phyloP scores from a whole-genome alignment of 2,113 vertebrate genomes.

The Tapirus terrestris region DNA sequence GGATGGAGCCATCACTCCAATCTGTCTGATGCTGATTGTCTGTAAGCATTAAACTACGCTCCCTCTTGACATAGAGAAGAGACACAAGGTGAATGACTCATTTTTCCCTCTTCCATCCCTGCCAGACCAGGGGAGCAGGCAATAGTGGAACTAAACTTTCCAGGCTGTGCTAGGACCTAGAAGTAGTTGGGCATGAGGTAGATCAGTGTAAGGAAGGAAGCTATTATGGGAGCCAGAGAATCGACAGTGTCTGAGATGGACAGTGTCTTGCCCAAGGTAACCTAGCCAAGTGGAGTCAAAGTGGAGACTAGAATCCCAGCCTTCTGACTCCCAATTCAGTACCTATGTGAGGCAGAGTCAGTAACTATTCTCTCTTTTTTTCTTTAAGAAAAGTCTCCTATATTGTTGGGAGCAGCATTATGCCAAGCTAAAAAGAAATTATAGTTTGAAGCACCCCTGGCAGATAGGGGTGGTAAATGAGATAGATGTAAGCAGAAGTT shows the following conservation, averaged over 20 bases:
- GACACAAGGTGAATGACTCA: not conserved
- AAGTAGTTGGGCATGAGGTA: not conserved
- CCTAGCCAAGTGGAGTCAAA: not conserved
- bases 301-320: not conserved
- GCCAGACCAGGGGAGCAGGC: too few species aligned
- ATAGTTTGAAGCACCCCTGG: not conserved
- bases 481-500: not conserved
- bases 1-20: too few species aligned
- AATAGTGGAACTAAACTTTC: rapidly evolving
- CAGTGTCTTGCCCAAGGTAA: not conserved
- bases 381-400: not conserved
- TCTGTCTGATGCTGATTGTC: not conserved
- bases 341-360: not conserved
- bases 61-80: not conserved
- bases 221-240: not conserved
- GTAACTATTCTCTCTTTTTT: not conserved
- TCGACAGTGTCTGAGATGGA: not conserved
- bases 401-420: not conserved
- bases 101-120: not conserved
- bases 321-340: not conserved
- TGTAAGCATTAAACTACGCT: not conserved
- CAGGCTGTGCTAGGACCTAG: not conserved
- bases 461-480: not conserved
- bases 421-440: not conserved
- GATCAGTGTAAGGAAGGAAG: not conserved